Evolutionary conservation across 2,113 vertebrate genomes (phyloP), one percentile per base, ranked within the genome.

Genomic region (Myodes glareolus): DNA sequence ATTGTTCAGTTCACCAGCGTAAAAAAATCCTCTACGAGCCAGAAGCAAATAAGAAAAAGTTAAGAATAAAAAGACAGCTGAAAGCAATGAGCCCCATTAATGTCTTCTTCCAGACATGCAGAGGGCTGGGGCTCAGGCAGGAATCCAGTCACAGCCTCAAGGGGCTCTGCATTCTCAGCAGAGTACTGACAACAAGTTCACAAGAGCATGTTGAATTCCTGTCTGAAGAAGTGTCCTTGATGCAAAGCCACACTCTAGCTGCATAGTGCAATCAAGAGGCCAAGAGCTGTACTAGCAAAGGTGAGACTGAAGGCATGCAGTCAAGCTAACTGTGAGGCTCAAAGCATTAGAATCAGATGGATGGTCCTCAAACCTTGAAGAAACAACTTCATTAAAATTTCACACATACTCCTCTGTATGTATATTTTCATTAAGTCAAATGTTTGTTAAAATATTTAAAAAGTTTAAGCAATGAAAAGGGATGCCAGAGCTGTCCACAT

Each of bases 111-210:
- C 23, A 61, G 39, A 13, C 45, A 50, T 27, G 25, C 65, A 11
- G 1, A 10, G 85, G 8, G 1, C 47, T 25, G 1, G 47, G 16
- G 67, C 47, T 5, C 0, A 0, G n/a, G 23, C 6, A 8, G 0
- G 27, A 21, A 58, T 16, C 5, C 73, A 25, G 25, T 4, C n/a
- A 11, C 25, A 70, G 25, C 31, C n/a, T 29, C 0, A 3, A 0
- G 5, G 1, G 7, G 25, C 17, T 0, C 73, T 11, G 68, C 4
- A 6, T 3, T 52, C 85, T 61, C 75, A 7, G 11, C 4, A 1
- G n/a, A 36, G 3, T 36, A 7, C 55, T 4, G 8, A 78, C 75
- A 68, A 31, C 4, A 29, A 39, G 61, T 7, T 27, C 47, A 33
- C 47, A 25, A 42, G 17, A 23, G 16, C 77, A 33, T 27, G 1